Base-by-base conservation (phyloP, 2,888 invertebrate species). In the Oasisia sp. region DNA sequence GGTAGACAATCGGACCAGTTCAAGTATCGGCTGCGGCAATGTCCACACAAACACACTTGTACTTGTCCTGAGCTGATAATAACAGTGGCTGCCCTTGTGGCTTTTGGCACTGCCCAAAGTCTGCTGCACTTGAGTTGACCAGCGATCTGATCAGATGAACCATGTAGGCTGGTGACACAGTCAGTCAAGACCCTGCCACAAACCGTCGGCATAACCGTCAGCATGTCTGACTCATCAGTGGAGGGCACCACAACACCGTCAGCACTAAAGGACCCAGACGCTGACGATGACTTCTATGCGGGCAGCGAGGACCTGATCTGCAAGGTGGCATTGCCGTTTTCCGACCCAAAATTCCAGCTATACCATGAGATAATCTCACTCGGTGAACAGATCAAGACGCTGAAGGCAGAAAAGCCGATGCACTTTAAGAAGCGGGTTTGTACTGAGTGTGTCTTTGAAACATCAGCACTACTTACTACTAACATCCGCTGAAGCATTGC, bases 371-470 rank as follows among this genome's bases (percentile, higher is more conserved):
- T 92, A 11, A 58, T 92, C 7, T 44, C 45, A 32, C 91, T 92
- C 9, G 92, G 92, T 2, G 92, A 92, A 58, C 89, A 91, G 19
- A 92, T 92, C n/a, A 92, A 92, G 91, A 27, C 32, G 38, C 45
- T 92, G 38, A 92, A 92, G 74, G 89, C 92, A 56, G 92, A 92
- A 38, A 92, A 92, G 27, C 92, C 91, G n/a, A 27, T 32, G 27
- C 45, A 74, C 4, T 92, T 91, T 58, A 92, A 92, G 58, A 44
- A 89, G 45, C 58, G 45, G 92, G 92, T 92, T 45, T 45, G 92
- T 45, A 44, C 50, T 74, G 74, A 27, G 74, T 74, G 74, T 74
- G 74, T 19, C 7, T 50, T 50, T 50, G 14, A 50, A 74, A n/a
- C 27, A 74, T 74, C 74, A 19, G 27, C 74, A 74, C 19, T 27